Conservation (phyloP, 2,888 invertebrate genomes). For the Sturmia bella region DNA sequence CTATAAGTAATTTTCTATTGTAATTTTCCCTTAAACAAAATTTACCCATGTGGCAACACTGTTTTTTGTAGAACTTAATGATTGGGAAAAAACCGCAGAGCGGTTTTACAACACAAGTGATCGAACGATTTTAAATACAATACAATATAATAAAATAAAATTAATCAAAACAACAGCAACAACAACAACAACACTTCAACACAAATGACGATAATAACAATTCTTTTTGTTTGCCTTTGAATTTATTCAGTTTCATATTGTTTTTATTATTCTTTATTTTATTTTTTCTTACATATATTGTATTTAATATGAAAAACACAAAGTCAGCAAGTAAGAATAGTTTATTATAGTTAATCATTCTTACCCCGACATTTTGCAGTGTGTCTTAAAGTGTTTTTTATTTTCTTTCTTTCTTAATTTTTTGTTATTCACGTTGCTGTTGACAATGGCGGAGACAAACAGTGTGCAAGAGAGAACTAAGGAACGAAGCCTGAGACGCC, state of each 20-base stretch:
- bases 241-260: constrained; percentile 45
- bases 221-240: constrained; percentile 43
- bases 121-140: constrained; percentile 70
- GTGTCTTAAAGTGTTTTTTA: background rate
- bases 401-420: constrained; percentile 8
- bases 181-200: constrained; percentile 32
- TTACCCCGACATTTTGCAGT: constrained; percentile 29
- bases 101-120: constrained; percentile 70
- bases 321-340: constrained; percentile 55
- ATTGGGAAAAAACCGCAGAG: constrained; percentile 63
- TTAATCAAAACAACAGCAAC: constrained; percentile 38
- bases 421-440: constrained; percentile 20
- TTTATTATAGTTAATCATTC: constrained; percentile 63
- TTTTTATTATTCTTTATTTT: constrained; percentile 54
- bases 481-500: constrained; percentile 33
- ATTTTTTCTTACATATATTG: constrained; percentile 30
- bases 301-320: constrained; percentile 42
- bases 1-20: no score
- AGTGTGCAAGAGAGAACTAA: background rate
- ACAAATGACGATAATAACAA: constrained; percentile 54
- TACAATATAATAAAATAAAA: constrained; percentile 50
- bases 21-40: no score
- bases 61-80: constrained; percentile 20
- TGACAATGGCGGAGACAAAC: constrained; percentile 29
- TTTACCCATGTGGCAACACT: constrained; percentile 33